These are phyloP conservation scores for Steinernema feltiae DNA, from an alignment of 1,140 invertebrate genomes.

Conservation along the genomic window DNA sequence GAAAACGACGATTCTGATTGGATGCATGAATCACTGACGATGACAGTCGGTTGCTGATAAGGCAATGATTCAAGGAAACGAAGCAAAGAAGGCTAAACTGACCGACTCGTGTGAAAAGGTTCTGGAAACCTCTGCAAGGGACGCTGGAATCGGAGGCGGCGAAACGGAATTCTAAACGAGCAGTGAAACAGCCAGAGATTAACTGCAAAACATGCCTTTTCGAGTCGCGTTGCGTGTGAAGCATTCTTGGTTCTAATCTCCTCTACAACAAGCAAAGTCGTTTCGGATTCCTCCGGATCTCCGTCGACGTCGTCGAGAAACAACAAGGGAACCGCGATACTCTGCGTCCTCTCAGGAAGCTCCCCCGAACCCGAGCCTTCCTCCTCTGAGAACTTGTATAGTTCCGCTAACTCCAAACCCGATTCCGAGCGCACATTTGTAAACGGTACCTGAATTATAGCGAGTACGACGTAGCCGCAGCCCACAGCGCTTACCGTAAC, in stretches of 20 bases:
- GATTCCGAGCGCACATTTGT: background rate
- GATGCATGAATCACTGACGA: no score
- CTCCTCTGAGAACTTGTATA: background rate
- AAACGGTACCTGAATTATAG: background rate
- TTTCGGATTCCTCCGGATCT: no score
- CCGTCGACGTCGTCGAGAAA: background rate
- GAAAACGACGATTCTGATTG: no score
- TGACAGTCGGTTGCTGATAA: no score
- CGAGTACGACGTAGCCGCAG: background rate
- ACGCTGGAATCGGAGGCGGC: no score
- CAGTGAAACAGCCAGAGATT: background rate
- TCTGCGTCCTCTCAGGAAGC: no score
- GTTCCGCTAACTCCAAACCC: background rate
- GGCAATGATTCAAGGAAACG: no score
- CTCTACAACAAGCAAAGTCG: no score
- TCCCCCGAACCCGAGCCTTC: background rate
- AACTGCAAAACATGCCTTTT: background rate
- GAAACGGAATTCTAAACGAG: background rate
- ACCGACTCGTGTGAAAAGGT: no score
- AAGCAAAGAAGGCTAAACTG: no score
- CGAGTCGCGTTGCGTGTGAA: background rate
- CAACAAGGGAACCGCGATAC: background rate
- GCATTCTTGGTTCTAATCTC: background rate
- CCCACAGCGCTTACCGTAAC: background rate
- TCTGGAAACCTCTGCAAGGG: no score